phyloP scores from a whole-genome alignment of 2,113 vertebrate species.

The Lipophrys pholis region DNA sequence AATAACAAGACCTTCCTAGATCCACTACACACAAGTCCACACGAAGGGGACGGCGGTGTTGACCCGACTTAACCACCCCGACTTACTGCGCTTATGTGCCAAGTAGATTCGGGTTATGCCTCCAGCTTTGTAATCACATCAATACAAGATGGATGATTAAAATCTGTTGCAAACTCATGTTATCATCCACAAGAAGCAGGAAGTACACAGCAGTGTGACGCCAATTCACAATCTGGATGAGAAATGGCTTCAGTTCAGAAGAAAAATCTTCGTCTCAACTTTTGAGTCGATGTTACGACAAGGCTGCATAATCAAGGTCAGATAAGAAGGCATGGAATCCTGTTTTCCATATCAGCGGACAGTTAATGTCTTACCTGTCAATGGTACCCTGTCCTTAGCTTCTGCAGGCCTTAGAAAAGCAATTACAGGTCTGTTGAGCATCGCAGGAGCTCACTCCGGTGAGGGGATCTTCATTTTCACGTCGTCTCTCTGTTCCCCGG shows the following conservation, averaged over 20 bases:
- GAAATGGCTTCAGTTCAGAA: background rate
- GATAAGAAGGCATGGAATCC: background rate
- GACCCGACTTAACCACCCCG: constrained; percentile 52
- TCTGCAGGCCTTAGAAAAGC: constrained; percentile 61
- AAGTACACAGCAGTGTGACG: background rate
- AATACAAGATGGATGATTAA: constrained; percentile 68
- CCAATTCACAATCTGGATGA: constrained; percentile 3
- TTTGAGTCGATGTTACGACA: background rate
- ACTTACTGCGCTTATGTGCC: constrained; percentile 63
- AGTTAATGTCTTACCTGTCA: constrained; percentile 63
- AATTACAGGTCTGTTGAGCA: constrained; percentile 41
- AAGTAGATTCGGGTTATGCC: constrained; percentile 69
- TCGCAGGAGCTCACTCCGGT: constrained; percentile 56
- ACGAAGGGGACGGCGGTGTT: constrained; percentile 39
- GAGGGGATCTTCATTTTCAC: constrained; percentile 41
- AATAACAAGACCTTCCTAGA: constrained; percentile 35
- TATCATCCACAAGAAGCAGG: constrained; percentile 30
- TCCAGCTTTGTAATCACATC: constrained; percentile 59
- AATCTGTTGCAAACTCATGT: constrained; percentile 55
- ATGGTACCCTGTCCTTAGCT: constrained; percentile 58
- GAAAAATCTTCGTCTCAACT: background rate
- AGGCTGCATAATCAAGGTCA: background rate
- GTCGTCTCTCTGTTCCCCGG: constrained; percentile 6
- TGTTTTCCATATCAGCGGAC: background rate
- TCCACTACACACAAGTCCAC: constrained; percentile 26